Base-by-base conservation (phyloP, 2,888 invertebrate genomes). In the Sisyra nigra region DNA sequence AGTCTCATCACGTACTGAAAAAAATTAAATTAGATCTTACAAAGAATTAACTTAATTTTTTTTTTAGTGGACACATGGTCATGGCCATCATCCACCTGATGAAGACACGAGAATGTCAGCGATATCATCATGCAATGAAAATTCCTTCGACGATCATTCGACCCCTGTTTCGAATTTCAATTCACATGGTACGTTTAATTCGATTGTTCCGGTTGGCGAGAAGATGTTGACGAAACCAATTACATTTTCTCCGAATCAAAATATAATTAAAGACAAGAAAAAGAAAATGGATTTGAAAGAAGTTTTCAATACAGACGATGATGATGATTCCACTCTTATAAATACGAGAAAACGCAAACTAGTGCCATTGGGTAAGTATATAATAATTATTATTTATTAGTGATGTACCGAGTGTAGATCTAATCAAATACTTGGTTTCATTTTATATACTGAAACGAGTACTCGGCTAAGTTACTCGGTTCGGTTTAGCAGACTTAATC, bases 271-370 rank as follows among this genome's bases (percentile, higher is more conserved):
- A 44, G 65, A 66, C 51, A 66, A 69, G 48, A 77, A 80, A 50
- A 54, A 60, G 54, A 84, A 81, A 62, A 68, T 84, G 47, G 83
- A 83, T 50, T 76, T 88, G 0, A 78, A 82, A 49, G 85, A 85
- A 55, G 86, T 88, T 3, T 89, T 89, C 57, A 87, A 85, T 62
- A 82, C 80, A 46, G 87, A 87, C 51, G 87, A 87, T 51, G 82
- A 82, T 51, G 72, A 71, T 48, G 78, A 78, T 46, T 65, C 60
- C 46, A 60, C 56, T 45, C 60, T 65, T 40, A 61, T 64, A 45
- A 55, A 59, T 30, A 63, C 66, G 44, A 83, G 81, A 58, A 83
- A 81, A 63, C 70, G 86, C 51, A 86, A 85, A 68, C 66, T 87
- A 52, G 80, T 83, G 58, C 82, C 82, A 52, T 64, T 82, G 56